Conservation (phyloP, 2,888 invertebrate species). For the Hipparchia sbordonii region DNA sequence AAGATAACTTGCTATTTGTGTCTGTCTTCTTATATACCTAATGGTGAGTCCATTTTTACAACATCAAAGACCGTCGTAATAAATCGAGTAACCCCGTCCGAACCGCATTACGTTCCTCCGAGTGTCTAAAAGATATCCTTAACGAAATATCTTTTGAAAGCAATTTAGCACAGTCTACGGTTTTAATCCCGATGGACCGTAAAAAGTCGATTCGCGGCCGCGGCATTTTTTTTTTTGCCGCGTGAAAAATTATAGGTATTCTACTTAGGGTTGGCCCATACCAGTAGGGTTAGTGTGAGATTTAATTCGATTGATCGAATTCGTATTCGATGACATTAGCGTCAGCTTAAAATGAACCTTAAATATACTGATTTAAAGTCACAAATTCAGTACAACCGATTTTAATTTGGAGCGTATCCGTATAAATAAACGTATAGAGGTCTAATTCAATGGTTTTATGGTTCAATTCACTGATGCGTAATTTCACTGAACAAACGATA, state of each 20-base stretch:
- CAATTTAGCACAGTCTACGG: slow-evolving; percentile 8
- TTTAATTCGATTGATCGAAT: no score
- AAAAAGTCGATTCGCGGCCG: not conserved
- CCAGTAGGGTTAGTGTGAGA: no score
- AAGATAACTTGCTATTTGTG: no score
- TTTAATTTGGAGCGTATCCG: no score
- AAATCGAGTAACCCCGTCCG: slow-evolving; percentile 12
- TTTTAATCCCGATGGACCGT: slow-evolving; percentile 11
- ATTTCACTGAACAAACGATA: no score
- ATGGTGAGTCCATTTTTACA: not conserved
- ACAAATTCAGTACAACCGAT: no score
- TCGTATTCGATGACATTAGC: no score
- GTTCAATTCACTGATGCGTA: no score
- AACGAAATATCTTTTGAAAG: slow-evolving; percentile 20
- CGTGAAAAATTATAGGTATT: slow-evolving; percentile 7
- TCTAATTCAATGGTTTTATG: no score
- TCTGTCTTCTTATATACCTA: not conserved
- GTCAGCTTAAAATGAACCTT: no score
- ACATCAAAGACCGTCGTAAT: not conserved
- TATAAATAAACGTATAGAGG: no score
- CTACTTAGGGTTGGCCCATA: not conserved
- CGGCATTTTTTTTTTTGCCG: not conserved
- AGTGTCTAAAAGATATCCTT: slow-evolving; percentile 15
- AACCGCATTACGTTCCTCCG: slow-evolving; percentile 10
- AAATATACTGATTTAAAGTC: no score